Evolutionary conservation across 23 tunicate species (phyloP), one percentile per base, ranked within the genome.

Genomic region (Corella eumyota): DNA sequence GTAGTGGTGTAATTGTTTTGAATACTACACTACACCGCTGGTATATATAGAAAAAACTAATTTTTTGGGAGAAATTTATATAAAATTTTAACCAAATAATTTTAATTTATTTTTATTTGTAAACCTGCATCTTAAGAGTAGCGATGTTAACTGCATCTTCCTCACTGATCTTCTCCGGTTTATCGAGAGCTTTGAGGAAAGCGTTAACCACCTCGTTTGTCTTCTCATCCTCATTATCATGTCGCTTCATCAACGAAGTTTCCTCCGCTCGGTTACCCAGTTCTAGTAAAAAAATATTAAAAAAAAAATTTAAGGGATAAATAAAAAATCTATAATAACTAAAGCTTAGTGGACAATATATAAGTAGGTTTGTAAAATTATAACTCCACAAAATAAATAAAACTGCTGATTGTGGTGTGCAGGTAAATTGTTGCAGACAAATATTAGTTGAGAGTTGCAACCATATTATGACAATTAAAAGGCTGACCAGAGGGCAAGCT

Each of bases 131-230:
- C 57, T 77, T 77, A 19, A 57, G 61, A 20, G 84, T 85, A 21
- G 95, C 95, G 49, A 85, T 77, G 46, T 67, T 51, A 31, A 80
- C 64, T 5, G 85, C 95, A 60, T 85, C 95, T 22, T 85, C 95
- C 45, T 70, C 95, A 31, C 77, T 69, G 1, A 85, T 30, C 21
- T 77, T 70, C 45, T 85, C 95, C 23, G 85, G 95, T 38, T 77
- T 71, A 35, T 85, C 95, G 23, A 85, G 26, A 31, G 76, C 22
- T 27, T 70, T 73, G 85, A 85, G 77, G 70, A 85, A 85, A 23
- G 68, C 56, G 4, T 65, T 29, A 31, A 85, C 95, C 5, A 85
- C 80, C 0, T 77, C 95, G 34, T 73, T 61, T 70, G 77, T 55
- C 20, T 60, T 58, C 25, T 65, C 80, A 4, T 85, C 85, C 50